phyloP scores from a whole-genome alignment of 2,888 invertebrate species.

The Monochamus alternatus region DNA sequence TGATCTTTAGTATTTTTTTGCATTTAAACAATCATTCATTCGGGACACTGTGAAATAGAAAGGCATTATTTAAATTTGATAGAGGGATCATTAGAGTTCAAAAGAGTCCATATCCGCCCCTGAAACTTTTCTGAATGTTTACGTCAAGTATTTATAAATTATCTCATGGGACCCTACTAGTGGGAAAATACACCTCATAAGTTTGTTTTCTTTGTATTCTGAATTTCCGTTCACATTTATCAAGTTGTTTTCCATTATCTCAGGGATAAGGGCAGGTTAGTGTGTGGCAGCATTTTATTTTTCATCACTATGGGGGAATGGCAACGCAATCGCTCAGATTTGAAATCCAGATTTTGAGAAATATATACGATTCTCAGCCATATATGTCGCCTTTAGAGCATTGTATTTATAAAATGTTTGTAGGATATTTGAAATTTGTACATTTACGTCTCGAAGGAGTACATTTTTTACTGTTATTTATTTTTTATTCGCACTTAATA shows the following conservation, averaged over 20 bases:
- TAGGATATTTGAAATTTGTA: not conserved
- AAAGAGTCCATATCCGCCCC: not conserved
- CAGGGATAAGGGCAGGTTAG: slow-evolving; percentile 11
- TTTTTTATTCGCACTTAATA: too few relatives aligned
- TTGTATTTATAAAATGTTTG: not conserved
- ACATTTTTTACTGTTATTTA: too few relatives aligned
- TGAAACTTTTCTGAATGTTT: not conserved
- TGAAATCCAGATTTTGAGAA: slow-evolving; percentile 9
- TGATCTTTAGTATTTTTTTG: too few relatives aligned
- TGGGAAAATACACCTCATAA: not conserved
- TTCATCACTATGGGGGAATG: slow-evolving; percentile 8
- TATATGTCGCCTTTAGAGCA: not conserved
- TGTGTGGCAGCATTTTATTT: slow-evolving; percentile 10
- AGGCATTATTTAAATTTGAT: too few relatives aligned
- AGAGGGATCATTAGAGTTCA: not conserved
- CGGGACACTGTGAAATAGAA: too few relatives aligned
- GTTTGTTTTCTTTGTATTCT: slow-evolving; percentile 10
- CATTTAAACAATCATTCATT: too few relatives aligned
- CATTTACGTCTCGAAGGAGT: too few relatives aligned
- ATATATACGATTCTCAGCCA: not conserved
- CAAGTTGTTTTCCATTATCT: slow-evolving; percentile 12
- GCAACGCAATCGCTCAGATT: slow-evolving; percentile 9
- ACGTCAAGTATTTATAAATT: slow-evolving; percentile 9
- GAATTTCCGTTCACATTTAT: slow-evolving; percentile 10
- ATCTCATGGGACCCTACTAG: slow-evolving; percentile 2